Percentiles rank a stretch among this genome's conserved stretches.
These are phyloP conservation scores for Trialeurodes vaporariorum DNA, from an alignment of 1,140 invertebrate genomes.

Conservation along the genomic window DNA sequence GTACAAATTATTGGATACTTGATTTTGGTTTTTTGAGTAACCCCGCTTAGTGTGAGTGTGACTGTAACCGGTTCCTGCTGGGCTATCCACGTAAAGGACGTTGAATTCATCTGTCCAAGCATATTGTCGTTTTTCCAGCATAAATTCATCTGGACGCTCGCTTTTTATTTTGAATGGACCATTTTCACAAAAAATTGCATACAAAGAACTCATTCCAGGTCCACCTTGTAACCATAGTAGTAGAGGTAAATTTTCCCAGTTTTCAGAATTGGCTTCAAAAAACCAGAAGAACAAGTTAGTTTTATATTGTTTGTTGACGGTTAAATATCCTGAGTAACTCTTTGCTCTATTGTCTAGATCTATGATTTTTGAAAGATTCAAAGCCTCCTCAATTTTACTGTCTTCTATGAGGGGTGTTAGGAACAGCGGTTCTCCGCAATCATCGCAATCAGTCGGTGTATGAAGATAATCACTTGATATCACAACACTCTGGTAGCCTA, in stretches of 20 bases:
- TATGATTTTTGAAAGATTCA: neutral
- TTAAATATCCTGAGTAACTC: conserved; percentile 53
- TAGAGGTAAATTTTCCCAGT: conserved; percentile 52
- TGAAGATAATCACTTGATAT: no score
- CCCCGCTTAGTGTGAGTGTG: conserved; percentile 50
- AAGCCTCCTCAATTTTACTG: neutral
- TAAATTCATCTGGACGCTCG: conserved; percentile 39
- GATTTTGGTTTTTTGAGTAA: conserved; percentile 51
- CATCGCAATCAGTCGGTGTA: no score
- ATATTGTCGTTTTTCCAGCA: conserved; percentile 33
- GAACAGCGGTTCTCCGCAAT: neutral
- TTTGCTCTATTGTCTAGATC: neutral
- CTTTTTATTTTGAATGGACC: conserved; percentile 18
- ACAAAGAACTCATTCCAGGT: conserved; percentile 53
- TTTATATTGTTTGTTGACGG: conserved; percentile 41
- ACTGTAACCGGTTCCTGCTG: conserved; percentile 68
- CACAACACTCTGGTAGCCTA: no score
- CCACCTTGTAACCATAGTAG: conserved; percentile 66
- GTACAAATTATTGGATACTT: conserved; percentile 53
- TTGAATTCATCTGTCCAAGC: conserved; percentile 63
- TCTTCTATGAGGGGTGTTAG: neutral
- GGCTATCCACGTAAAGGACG: conserved; percentile 76
- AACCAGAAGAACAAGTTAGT: conserved; percentile 59
- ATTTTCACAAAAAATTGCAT: conserved; percentile 59
- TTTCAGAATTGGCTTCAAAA: conserved; percentile 38